Percentiles rank a stretch among this genome's conserved stretches.
Conservation (phyloP, 2,113 vertebrate genomes). For the Thalassoma bifasciatum region DNA sequence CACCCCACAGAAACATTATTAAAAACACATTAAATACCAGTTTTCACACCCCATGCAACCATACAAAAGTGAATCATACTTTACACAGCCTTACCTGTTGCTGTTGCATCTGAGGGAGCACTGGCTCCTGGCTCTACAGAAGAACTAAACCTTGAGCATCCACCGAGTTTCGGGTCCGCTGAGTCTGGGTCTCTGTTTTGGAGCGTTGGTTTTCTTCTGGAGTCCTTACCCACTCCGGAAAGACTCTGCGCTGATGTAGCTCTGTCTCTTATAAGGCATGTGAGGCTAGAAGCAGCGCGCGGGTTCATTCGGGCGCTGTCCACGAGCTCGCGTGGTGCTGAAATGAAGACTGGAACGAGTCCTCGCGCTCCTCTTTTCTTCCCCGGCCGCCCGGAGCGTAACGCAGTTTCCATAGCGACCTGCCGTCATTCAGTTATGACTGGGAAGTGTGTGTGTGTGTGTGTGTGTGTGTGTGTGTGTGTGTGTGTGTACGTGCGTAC, state of each 20-base stretch:
- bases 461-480: slow-evolving; percentile 6
- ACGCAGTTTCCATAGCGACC: slow-evolving; percentile 89
- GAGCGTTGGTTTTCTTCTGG: background rate
- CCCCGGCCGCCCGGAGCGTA: slow-evolving; percentile 84
- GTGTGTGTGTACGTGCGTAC: slow-evolving; percentile 23
- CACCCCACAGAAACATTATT: background rate
- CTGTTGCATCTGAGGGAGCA: slow-evolving; percentile 60
- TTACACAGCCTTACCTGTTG: slow-evolving; percentile 74
- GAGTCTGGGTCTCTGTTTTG: slow-evolving; percentile 11
- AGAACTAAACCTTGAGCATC: slow-evolving; percentile 28
- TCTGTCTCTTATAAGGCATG: slow-evolving; percentile 49
- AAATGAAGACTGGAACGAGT: slow-evolving; percentile 82
- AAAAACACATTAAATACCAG: background rate
- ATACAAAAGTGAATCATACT: slow-evolving; percentile 21
- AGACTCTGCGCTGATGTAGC: slow-evolving; percentile 48
- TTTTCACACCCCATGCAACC: background rate
- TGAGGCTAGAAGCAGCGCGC: slow-evolving; percentile 44
- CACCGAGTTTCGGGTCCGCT: slow-evolving; percentile 34
- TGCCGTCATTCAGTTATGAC: slow-evolving; percentile 86
- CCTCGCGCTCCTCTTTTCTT: slow-evolving; percentile 84
- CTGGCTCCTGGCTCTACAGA: slow-evolving; percentile 39
- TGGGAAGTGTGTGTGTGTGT: slow-evolving; percentile 39
- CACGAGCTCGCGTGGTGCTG: slow-evolving; percentile 84
- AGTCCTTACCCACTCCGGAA: slow-evolving; percentile 25
- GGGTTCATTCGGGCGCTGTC: slow-evolving; percentile 84